Conservation (phyloP, 2,888 invertebrate genomes). For the Metellina segmentata region DNA sequence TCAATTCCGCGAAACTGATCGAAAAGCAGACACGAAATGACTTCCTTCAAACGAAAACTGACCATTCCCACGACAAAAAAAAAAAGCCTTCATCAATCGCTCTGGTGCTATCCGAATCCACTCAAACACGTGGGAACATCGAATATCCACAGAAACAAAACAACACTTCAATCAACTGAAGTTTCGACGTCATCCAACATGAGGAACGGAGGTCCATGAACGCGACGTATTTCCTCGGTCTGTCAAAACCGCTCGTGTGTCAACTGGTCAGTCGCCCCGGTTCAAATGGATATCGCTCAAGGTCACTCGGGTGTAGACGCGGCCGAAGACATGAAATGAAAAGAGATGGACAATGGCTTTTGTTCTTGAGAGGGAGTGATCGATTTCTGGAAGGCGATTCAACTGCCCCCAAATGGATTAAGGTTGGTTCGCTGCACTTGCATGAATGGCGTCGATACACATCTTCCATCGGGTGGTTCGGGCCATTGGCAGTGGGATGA, state of each 20-base stretch:
- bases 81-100: background rate
- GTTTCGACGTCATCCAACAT: background rate
- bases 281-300: background rate
- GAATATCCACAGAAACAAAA: background rate
- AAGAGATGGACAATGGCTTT: conserved; percentile 36
- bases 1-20: background rate
- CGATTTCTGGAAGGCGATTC: conserved; percentile 46
- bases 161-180: too few species aligned
- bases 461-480: background rate
- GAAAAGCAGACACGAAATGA: background rate
- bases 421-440: conserved; percentile 27
- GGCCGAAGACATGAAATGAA: conserved; percentile 20
- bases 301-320: background rate
- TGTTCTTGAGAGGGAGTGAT: conserved; percentile 26
- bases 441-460: conserved; percentile 5
- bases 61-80: background rate
- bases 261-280: conserved; percentile 45
- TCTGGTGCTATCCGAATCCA: background rate
- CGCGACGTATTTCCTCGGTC: conserved; percentile 12
- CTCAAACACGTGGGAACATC: background rate
- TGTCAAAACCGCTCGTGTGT: conserved; percentile 10
- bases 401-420: conserved; percentile 44
- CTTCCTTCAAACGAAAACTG: background rate
- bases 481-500: background rate
- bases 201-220: conserved; percentile 16